phyloP scores from a whole-genome alignment of 2,113 vertebrate genomes.

The Lamprologus speciosus region DNA sequence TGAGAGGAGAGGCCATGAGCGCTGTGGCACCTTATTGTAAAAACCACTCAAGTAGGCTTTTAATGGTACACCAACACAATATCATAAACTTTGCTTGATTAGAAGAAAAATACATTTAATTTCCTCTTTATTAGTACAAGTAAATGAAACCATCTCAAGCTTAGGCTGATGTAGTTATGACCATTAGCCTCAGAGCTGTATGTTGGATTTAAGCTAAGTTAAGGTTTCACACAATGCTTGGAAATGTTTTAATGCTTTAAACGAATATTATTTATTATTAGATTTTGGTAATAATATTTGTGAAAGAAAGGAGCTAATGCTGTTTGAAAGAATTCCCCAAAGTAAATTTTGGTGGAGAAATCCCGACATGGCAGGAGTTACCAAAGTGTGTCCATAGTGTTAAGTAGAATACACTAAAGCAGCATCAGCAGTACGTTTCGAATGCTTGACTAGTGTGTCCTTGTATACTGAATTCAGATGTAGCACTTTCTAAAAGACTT shows the following conservation, averaged over 20 bases:
- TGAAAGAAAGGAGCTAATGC: neutral
- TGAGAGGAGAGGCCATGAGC: constrained; percentile 9
- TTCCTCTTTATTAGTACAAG: neutral
- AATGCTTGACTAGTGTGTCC: neutral
- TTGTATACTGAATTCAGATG: neutral
- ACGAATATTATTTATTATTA: neutral
- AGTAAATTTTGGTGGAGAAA: neutral
- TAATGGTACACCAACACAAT: neutral
- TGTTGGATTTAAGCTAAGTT: neutral
- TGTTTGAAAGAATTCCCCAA: neutral
- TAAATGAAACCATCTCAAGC: neutral
- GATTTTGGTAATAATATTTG: neutral
- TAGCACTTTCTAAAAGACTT: neutral
- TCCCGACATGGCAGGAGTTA: neutral
- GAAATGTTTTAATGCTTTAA: neutral
- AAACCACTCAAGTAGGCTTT: neutral
- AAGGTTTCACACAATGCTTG: neutral
- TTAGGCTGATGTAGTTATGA: neutral
- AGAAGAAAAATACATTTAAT: neutral
- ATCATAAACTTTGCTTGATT: neutral
- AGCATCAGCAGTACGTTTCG: neutral
- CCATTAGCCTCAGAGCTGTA: neutral
- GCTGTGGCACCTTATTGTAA: neutral
- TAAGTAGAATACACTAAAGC: neutral
- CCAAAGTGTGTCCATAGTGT: neutral